Conservation (phyloP, 1,140 invertebrate genomes). For the Ylistrum balloti region DNA sequence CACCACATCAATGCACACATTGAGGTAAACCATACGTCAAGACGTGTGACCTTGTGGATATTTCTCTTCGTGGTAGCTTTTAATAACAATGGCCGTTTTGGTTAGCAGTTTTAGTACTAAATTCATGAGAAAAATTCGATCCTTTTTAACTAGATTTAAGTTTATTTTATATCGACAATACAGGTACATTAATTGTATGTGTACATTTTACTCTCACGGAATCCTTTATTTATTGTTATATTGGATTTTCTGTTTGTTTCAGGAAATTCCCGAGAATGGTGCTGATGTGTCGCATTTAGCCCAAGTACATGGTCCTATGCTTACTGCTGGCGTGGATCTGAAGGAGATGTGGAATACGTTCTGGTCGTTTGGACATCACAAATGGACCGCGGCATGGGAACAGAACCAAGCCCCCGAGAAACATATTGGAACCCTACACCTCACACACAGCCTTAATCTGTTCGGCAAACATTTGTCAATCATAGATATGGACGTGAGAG, state of each 20-base stretch:
- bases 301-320: slow-evolving; percentile 87
- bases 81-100: no score
- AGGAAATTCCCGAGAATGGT: slow-evolving; percentile 97
- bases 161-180: no score
- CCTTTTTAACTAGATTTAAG: no score
- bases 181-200: no score
- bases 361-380: slow-evolving; percentile 81
- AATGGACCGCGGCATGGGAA: slow-evolving; percentile 82
- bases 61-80: no score
- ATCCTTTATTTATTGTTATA: no score
- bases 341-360: slow-evolving; percentile 79
- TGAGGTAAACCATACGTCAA: slow-evolving; percentile 65
- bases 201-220: no score
- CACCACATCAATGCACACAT: slow-evolving; percentile 87
- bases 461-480: slow-evolving; percentile 84
- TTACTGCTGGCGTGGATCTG: slow-evolving; percentile 85
- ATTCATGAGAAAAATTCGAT: no score
- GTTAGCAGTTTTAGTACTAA: no score
- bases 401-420: slow-evolving; percentile 76
- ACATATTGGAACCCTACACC: slow-evolving; percentile 86
- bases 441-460: slow-evolving; percentile 85
- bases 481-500: slow-evolving; percentile 84
- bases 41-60: no score
- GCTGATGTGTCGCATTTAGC: slow-evolving; percentile 91
- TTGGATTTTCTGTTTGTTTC: slow-evolving; percentile 53